Evolutionary conservation across 2,113 vertebrate genomes (phyloP), one percentile per base, ranked within the genome.

Genomic region (Mustela lutreola): DNA sequence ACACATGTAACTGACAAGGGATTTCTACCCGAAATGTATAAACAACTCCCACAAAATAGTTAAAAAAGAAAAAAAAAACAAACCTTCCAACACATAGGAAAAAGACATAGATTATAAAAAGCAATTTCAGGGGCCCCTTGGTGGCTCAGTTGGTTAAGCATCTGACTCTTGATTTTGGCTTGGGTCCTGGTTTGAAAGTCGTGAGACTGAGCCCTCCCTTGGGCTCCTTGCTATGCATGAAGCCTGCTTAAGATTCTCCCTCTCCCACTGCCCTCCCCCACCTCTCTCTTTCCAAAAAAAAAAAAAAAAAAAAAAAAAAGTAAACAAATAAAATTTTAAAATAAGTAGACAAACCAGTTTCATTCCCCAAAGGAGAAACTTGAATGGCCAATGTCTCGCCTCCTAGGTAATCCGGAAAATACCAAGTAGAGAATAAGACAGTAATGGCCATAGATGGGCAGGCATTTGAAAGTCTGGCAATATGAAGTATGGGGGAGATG

Each of bases 391-490:
- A 56, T 48, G 53, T 84, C 84, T 7, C 58, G 5, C 56, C 36
- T 82, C 36, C 58, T 31, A 36, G 67, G 19, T 50, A 50, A 83
- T 62, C 42, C 36, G 22, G 56, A 71, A 78, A 62, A 88, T 82
- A 75, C 67, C 79, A 96, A 48, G 71, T 79, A 79, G 82, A 94
- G 70, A 93, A 71, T 26, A 82, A 81, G 65, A 84, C 50, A 58
- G 24, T 75, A 70, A 70, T 28, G 76, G 18, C 65, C 5, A 16
- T 78, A 36, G 50, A 78, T 91, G 7, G 79, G n/a, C 62, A 85
- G 79, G 83, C 24, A 65, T 33, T 58, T 60, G 42, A 65, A 81
- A 90, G 71, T 80, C 26, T 81, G 39, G 21, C 39, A 53, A 63
- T 39, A 19, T 7, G 33, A 48, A 88, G 36, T 33, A 39, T n/a